Evolutionary conservation across 2,888 invertebrate species (phyloP).

Genomic region (Choreutis nemorana): DNA sequence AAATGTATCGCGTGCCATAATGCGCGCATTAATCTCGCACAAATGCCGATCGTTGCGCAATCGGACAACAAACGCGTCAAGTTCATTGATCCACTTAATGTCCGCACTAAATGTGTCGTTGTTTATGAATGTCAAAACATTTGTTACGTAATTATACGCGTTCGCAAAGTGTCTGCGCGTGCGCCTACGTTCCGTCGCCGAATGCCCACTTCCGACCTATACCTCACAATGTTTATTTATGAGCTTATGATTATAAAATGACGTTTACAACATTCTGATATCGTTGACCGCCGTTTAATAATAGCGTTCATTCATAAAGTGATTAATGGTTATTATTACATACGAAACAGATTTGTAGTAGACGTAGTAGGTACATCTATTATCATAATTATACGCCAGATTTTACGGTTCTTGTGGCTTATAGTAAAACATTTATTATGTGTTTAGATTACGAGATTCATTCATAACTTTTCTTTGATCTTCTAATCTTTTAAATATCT

Average conservation of each 20-base stretch:
- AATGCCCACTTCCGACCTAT: constrained; percentile 22
- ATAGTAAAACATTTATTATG: constrained; percentile 34
- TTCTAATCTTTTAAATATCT: no score
- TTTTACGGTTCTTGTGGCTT: constrained; percentile 49
- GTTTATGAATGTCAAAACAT: constrained; percentile 60
- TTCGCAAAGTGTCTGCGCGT: constrained; percentile 37
- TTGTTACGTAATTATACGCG: constrained; percentile 53
- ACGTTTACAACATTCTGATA: constrained; percentile 58
- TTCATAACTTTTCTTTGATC: no score
- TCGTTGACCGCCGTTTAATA: constrained; percentile 55
- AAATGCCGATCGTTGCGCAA: constrained; percentile 62
- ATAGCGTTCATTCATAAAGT: constrained; percentile 52
- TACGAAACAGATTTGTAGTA: constrained; percentile 57
- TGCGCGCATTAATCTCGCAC: constrained; percentile 64
- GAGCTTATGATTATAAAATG: constrained; percentile 64
- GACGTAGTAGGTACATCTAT: constrained; percentile 52
- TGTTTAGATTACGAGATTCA: no score
- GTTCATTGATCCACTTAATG: constrained; percentile 66
- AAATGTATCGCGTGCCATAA: constrained; percentile 66
- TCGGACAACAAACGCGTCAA: constrained; percentile 56
- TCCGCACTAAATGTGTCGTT: constrained; percentile 61
- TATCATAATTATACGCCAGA: constrained; percentile 60
- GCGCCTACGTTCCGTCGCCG: constrained; percentile 24
- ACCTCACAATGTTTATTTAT: constrained; percentile 62
- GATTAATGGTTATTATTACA: constrained; percentile 59